A percentile compares a stretch with the other conserved stretches of the same genome.
These are phyloP conservation scores for Helarctos malayanus DNA, from an alignment of 2,797 vertebrate species.

Conservation along the genomic window DNA sequence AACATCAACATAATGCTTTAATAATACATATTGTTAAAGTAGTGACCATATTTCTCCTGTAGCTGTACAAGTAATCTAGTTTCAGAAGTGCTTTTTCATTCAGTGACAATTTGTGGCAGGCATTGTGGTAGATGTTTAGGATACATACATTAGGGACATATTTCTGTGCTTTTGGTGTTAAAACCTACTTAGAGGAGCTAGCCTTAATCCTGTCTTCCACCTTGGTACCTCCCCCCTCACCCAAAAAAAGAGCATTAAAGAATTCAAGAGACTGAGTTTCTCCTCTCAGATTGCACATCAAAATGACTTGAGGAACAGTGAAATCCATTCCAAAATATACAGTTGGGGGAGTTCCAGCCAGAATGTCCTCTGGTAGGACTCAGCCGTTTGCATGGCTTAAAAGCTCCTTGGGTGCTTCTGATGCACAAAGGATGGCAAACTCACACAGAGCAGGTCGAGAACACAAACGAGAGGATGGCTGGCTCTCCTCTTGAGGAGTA, in stretches of 20 bases:
- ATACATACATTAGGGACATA: background rate
- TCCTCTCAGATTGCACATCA: background rate
- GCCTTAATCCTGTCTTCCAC: background rate
- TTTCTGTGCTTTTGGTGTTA: background rate
- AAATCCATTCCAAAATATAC: background rate
- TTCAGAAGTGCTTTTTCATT: background rate
- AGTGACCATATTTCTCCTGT: background rate
- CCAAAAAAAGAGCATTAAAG: background rate
- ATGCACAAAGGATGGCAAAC: background rate
- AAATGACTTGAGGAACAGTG: background rate
- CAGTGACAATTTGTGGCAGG: background rate
- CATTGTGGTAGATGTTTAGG: background rate
- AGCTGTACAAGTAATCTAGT: background rate
- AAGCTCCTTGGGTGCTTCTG: background rate
- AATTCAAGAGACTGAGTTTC: background rate
- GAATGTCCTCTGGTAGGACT: background rate
- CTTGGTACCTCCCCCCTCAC: rapidly evolving
- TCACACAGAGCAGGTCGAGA: background rate
- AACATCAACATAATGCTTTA: slow-evolving; percentile 27
- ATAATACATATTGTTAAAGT: slow-evolving; percentile 32
- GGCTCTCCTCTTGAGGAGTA: background rate
- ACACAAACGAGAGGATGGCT: background rate
- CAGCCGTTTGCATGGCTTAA: background rate
- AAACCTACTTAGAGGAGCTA: background rate
- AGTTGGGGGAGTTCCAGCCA: background rate